Evolutionary conservation across 2,888 invertebrate species (phyloP).

Genomic region (Phengaris alcon): DNA sequence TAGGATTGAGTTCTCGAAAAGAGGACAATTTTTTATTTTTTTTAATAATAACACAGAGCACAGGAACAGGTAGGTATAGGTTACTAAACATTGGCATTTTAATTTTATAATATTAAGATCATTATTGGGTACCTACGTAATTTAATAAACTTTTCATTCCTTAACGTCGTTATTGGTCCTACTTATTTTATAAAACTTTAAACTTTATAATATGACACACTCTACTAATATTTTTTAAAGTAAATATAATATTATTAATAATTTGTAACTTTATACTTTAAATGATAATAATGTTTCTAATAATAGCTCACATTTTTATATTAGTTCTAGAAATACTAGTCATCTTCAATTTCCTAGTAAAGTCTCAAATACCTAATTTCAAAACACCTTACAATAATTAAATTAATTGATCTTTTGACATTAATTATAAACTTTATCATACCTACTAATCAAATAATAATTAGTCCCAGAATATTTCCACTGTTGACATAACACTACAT

Average conservation of each 20-base stretch:
- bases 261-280: too few relatives aligned
- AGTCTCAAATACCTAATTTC: background rate
- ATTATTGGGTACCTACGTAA: too few relatives aligned
- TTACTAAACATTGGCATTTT: too few relatives aligned
- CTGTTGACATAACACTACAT: background rate
- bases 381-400: slow-evolving; percentile 8
- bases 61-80: too few relatives aligned
- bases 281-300: background rate
- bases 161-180: background rate
- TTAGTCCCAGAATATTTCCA: slow-evolving; percentile 9
- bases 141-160: too few relatives aligned
- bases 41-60: too few relatives aligned
- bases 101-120: too few relatives aligned
- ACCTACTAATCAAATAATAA: slow-evolving; percentile 9
- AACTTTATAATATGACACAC: background rate
- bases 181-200: background rate
- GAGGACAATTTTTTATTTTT: too few relatives aligned
- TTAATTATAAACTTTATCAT: slow-evolving; percentile 12
- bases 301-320: background rate
- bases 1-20: too few relatives aligned
- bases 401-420: slow-evolving; percentile 21
- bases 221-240: background rate
- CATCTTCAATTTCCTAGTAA: background rate
- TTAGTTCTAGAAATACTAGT: slow-evolving; percentile 5
- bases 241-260: too few relatives aligned